Conservation (phyloP, 2,888 invertebrate genomes). For the Cylindroiulus punctatus region DNA sequence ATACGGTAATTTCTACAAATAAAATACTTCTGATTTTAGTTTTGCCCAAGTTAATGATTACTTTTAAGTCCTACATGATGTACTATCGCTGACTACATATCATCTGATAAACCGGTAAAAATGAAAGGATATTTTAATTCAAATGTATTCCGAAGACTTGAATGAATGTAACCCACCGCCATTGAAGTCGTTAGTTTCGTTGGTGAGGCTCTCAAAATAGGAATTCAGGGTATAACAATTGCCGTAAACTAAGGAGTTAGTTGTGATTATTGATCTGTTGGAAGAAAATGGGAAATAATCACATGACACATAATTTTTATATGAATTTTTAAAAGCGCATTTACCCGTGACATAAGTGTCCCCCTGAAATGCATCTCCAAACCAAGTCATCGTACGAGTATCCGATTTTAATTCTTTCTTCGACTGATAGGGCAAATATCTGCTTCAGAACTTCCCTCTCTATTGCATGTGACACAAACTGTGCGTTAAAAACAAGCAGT, state of each 20-base stretch:
- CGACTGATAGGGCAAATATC: neutral
- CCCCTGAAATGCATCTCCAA: slow-evolving; percentile 35
- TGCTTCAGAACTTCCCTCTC: neutral
- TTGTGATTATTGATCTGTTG: slow-evolving; percentile 16
- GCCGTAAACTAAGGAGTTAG: slow-evolving; percentile 34
- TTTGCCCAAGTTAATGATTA: too few species aligned
- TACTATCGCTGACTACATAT: too few species aligned
- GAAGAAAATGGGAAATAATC: neutral
- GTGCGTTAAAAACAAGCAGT: neutral
- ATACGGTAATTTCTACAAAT: neutral
- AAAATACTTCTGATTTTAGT: too few species aligned
- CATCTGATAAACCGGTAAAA: too few species aligned
- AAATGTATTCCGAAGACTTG: neutral
- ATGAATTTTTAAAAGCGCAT: neutral
- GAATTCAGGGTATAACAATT: neutral
- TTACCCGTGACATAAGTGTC: neutral
- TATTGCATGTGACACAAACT: slow-evolving; percentile 19
- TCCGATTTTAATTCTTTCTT: slow-evolving; percentile 44
- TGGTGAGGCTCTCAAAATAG: neutral
- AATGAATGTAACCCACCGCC: neutral
- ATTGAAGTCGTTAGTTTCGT: neutral
- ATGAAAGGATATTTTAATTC: too few species aligned
- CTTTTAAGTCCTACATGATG: too few species aligned
- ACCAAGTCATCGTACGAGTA: slow-evolving; percentile 40
- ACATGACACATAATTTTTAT: neutral